Conservation (phyloP, 2,888 invertebrate species). For the Mechanitis mazaeus region DNA sequence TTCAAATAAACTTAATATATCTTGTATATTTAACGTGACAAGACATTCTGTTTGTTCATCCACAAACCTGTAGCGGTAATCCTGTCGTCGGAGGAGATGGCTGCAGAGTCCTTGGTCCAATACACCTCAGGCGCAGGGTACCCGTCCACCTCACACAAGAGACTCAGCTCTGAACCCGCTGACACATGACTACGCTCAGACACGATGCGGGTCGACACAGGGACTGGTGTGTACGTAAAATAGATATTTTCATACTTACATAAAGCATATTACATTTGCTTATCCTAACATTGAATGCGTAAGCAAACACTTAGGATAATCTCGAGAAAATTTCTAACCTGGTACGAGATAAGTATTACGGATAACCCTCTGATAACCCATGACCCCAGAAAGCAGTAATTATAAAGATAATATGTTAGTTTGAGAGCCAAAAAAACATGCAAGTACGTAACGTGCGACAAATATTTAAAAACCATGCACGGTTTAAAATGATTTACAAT, state of each 20-base stretch:
- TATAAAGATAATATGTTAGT: constrained; percentile 1
- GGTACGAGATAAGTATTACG: not conserved
- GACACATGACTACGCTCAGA: constrained; percentile 73
- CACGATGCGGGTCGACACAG: constrained; percentile 80
- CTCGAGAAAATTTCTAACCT: not conserved
- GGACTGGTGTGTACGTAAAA: constrained; percentile 58
- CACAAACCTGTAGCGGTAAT: constrained; percentile 79
- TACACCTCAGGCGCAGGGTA: constrained; percentile 84
- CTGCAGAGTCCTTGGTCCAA: constrained; percentile 87
- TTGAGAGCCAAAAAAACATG: constrained; percentile 12
- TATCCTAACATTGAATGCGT: constrained; percentile 1
- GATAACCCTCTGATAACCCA: not conserved
- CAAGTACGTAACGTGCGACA: constrained; percentile 31
- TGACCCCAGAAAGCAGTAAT: not conserved
- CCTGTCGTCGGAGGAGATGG: constrained; percentile 73
- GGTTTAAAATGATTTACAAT: constrained; percentile 11
- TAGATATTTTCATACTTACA: not conserved
- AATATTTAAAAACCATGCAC: not conserved
- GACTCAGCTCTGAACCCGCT: constrained; percentile 80
- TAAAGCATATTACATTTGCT: not conserved
- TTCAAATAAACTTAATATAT: constrained; percentile 19
- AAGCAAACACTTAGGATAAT: not conserved
- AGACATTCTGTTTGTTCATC: not conserved
- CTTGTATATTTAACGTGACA: not conserved
- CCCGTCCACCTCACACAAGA: constrained; percentile 87